Conservation (phyloP, 2,888 invertebrate genomes). For the Drosophila multiciliata region DNA sequence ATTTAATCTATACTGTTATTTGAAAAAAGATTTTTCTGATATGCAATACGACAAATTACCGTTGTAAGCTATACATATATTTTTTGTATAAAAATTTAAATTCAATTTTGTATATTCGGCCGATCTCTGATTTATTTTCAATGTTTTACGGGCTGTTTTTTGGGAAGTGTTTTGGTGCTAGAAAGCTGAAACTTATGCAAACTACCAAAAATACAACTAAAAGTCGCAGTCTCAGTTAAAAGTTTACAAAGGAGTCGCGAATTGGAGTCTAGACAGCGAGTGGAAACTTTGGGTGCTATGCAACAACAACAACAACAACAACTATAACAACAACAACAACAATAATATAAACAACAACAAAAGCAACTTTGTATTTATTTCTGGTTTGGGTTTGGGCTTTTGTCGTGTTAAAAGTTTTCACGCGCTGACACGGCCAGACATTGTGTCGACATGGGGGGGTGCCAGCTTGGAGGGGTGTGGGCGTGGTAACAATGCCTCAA, state of each 20-base stretch:
- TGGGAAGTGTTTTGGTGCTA: conserved; percentile 3
- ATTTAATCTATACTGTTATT: no score
- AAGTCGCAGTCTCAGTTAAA: conserved; percentile 41
- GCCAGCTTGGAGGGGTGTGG: not conserved
- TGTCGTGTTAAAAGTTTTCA: conserved; percentile 43
- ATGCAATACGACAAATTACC: no score
- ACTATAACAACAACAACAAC: conserved; percentile 16
- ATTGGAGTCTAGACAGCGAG: conserved; percentile 66
- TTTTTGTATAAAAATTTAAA: no score
- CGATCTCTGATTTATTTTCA: not conserved
- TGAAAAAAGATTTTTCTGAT: no score
- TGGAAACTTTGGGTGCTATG: conserved; percentile 65
- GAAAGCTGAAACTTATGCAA: conserved; percentile 69
- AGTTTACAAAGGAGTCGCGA: conserved; percentile 54
- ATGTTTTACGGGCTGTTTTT: not conserved
- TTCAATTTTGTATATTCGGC: no score
- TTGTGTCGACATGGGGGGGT: conserved; percentile 49
- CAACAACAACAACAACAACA: conserved; percentile 24
- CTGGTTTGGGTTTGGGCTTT: not conserved
- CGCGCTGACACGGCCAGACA: conserved; percentile 62
- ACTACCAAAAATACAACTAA: conserved; percentile 71
- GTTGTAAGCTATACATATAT: no score
- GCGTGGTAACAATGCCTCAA: conserved; percentile 75
- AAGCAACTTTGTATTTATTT: conserved; percentile 27
- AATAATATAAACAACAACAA: conserved; percentile 11